A percentile compares a stretch with the other conserved stretches of the same genome.
These are phyloP conservation scores for Drosophila multiciliata DNA, from an alignment of 2,888 invertebrate genomes.

Conservation along the genomic window DNA sequence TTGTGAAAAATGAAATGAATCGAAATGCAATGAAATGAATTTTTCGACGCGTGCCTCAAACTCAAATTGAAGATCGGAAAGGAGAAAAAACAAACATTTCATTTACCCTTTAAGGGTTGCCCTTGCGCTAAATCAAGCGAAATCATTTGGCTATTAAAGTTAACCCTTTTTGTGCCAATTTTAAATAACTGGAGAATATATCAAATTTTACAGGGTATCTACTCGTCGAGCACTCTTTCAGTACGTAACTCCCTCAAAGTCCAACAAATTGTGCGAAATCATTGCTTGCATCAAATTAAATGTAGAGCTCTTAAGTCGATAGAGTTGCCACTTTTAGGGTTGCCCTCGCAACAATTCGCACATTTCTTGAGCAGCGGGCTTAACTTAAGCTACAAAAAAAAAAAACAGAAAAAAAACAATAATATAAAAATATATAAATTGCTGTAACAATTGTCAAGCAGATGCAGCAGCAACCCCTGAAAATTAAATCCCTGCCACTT, in stretches of 20 bases:
- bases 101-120: constrained; percentile 32
- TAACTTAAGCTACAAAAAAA: constrained; percentile 29
- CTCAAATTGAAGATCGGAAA: not conserved
- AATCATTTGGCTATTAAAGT: constrained; percentile 20
- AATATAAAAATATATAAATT: constrained; percentile 16
- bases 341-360: constrained; percentile 22
- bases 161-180: not conserved
- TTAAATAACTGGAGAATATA: not conserved
- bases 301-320: constrained; percentile 39
- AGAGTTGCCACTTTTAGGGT: constrained; percentile 24
- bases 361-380: constrained; percentile 32
- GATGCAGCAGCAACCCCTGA: constrained; percentile 55
- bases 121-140: constrained; percentile 20
- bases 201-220: not conserved
- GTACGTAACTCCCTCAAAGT: constrained; percentile 1
- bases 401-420: constrained; percentile 1
- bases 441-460: constrained; percentile 45
- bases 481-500: constrained; percentile 7
- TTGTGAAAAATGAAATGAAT: constrained; percentile 20
- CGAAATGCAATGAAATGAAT: constrained; percentile 17
- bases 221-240: not conserved
- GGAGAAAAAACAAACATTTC: constrained; percentile 13
- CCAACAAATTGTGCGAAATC: constrained; percentile 42
- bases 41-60: constrained; percentile 32
- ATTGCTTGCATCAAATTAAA: constrained; percentile 31